Evolutionary conservation across 2,113 vertebrate species (phyloP).

Genomic region (Macrotis lagotis): DNA sequence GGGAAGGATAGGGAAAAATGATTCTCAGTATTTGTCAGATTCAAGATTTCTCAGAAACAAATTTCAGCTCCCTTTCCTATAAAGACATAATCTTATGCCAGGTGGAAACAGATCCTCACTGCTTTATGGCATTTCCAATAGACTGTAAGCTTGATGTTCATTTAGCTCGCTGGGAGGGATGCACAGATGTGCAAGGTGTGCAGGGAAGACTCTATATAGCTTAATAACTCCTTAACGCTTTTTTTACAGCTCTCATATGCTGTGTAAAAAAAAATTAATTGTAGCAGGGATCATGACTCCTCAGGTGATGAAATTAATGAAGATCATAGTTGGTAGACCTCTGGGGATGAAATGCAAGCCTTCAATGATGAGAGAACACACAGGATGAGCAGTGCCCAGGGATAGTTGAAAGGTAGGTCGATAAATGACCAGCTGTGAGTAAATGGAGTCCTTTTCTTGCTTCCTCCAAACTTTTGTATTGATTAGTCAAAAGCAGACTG

Average conservation of each 20-base stretch:
- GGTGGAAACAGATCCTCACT: background rate
- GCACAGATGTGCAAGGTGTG: background rate
- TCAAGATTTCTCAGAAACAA: slow-evolving; percentile 39
- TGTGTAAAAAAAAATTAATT: slow-evolving; percentile 24
- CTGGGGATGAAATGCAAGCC: background rate
- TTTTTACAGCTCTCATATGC: background rate
- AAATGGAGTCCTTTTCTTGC: background rate
- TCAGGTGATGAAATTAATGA: slow-evolving; percentile 30
- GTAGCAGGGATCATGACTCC: background rate
- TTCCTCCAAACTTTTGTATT: background rate
- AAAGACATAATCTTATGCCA: background rate
- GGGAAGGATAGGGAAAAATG: background rate
- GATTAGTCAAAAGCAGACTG: background rate
- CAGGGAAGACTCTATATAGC: background rate
- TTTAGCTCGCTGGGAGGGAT: background rate
- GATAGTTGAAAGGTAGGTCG: background rate
- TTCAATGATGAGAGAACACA: background rate
- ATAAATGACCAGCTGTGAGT: background rate
- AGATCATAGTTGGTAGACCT: background rate
- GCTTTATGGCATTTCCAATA: rapidly evolving
- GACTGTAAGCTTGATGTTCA: background rate
- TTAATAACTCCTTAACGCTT: slow-evolving; percentile 22
- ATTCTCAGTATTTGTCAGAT: background rate
- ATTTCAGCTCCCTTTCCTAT: background rate
- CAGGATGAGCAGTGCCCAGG: background rate